Evolutionary conservation across 2,113 vertebrate species (phyloP).

Genomic region (Lepisosteus osseus): DNA sequence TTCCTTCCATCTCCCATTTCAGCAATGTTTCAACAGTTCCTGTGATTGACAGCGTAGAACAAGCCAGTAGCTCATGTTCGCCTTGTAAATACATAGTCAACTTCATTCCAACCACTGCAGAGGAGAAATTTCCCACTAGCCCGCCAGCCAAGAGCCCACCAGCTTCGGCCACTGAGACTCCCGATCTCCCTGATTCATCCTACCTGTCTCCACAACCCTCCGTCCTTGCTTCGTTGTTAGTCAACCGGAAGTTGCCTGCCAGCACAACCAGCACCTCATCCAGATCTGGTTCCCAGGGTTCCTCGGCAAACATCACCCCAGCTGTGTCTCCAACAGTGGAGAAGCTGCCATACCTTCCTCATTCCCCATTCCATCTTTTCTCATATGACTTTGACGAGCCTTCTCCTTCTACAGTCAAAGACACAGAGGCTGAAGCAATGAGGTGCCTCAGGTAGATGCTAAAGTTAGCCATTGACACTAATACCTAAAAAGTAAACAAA

Average conservation of each 20-base stretch:
- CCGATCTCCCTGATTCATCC: slow-evolving; percentile 47
- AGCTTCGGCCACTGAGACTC: slow-evolving; percentile 22
- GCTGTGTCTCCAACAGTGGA: slow-evolving; percentile 62
- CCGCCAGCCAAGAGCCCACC: slow-evolving; percentile 33
- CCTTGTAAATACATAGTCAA: slow-evolving; percentile 63
- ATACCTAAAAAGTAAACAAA: background rate
- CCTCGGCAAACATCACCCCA: slow-evolving; percentile 50
- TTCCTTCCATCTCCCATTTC: slow-evolving; percentile 12
- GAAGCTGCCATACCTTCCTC: slow-evolving; percentile 83
- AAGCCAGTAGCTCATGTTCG: slow-evolving; percentile 61
- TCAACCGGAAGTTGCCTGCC: slow-evolving; percentile 46
- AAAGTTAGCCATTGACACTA: background rate
- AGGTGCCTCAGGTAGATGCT: slow-evolving; percentile 72
- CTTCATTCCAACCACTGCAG: slow-evolving; percentile 50
- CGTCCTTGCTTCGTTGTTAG: slow-evolving; percentile 56
- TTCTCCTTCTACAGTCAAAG: slow-evolving; percentile 49
- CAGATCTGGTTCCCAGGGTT: slow-evolving; percentile 48
- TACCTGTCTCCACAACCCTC: slow-evolving; percentile 47
- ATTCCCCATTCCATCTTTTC: slow-evolving; percentile 89
- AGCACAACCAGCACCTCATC: slow-evolving; percentile 29
- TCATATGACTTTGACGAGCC: slow-evolving; percentile 80
- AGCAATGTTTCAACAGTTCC: slow-evolving; percentile 45
- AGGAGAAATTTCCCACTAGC: slow-evolving; percentile 40
- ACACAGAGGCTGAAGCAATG: slow-evolving; percentile 64
- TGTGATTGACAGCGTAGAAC: slow-evolving; percentile 33